Conservation (phyloP, 1,140 invertebrate genomes). For the Metaphire vulgaris region DNA sequence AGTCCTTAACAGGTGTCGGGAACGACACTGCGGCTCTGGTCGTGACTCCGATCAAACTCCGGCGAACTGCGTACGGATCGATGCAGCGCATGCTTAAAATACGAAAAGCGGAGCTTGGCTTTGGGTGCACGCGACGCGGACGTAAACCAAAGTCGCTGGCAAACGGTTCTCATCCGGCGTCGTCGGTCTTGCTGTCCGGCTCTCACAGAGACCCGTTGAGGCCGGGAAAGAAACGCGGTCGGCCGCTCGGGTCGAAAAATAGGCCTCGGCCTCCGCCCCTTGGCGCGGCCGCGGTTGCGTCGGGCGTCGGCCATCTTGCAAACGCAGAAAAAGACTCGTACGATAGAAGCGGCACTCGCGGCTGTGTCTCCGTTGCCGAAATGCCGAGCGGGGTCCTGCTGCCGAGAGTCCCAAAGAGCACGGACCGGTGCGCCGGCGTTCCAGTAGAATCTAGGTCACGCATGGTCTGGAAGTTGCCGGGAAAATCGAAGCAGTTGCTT, state of each 20-base stretch:
- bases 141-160: background rate
- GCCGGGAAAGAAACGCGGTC: background rate
- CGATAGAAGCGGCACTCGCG: no score
- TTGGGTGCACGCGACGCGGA: background rate
- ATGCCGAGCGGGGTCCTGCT: no score
- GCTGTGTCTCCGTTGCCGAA: no score
- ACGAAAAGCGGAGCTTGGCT: background rate
- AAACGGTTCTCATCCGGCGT: background rate
- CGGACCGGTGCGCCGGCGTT: no score
- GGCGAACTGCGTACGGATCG: background rate
- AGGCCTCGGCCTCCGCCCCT: background rate
- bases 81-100: background rate
- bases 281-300: no score
- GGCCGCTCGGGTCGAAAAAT: background rate
- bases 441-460: background rate
- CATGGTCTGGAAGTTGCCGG: constrained; percentile 8
- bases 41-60: background rate
- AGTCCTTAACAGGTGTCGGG: background rate
- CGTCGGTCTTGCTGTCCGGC: no score
- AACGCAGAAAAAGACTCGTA: no score
- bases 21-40: background rate
- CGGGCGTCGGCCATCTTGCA: no score
- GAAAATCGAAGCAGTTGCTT: constrained; percentile 3
- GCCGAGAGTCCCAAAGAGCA: no score
- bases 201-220: no score